Evolutionary conservation across 2,797 vertebrate species (phyloP).

Genomic region (Phrynocephalus forsythii): DNA sequence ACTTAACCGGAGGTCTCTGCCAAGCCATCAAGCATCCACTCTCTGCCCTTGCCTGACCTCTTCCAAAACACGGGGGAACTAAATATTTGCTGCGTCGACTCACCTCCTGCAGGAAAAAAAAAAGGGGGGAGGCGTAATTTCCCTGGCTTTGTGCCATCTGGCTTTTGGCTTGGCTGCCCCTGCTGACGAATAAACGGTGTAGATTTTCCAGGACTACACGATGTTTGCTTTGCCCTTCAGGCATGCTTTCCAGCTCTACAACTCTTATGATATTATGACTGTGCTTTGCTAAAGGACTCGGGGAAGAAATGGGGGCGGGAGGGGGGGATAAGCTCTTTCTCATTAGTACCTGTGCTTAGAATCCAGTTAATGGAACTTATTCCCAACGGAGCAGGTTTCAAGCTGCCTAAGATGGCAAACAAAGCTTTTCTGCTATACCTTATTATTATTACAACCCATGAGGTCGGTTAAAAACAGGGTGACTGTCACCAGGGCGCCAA

Average conservation of each 20-base stretch:
- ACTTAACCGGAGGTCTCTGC: no score
- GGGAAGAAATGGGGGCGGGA: no score
- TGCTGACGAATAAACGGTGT: background rate
- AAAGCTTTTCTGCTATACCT: no score
- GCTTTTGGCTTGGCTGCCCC: background rate
- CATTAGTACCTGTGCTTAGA: background rate
- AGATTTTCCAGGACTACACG: no score
- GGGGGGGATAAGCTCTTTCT: no score
- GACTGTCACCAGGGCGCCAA: background rate
- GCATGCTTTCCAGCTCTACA: no score
- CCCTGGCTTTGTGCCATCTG: no score
- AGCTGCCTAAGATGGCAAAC: no score
- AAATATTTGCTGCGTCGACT: background rate
- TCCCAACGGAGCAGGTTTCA: background rate
- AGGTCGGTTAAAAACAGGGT: background rate
- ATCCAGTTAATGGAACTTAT: background rate
- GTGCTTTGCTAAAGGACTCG: background rate
- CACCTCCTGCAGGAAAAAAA: background rate
- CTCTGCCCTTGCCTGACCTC: background rate
- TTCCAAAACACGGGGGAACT: background rate
- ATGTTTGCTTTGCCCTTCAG: no score
- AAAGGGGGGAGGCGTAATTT: background rate
- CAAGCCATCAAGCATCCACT: no score
- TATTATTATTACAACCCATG: background rate
- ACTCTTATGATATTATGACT: background rate